phyloP scores from a whole-genome alignment of 2,888 invertebrate species.

The Tolmerus cingulatus region DNA sequence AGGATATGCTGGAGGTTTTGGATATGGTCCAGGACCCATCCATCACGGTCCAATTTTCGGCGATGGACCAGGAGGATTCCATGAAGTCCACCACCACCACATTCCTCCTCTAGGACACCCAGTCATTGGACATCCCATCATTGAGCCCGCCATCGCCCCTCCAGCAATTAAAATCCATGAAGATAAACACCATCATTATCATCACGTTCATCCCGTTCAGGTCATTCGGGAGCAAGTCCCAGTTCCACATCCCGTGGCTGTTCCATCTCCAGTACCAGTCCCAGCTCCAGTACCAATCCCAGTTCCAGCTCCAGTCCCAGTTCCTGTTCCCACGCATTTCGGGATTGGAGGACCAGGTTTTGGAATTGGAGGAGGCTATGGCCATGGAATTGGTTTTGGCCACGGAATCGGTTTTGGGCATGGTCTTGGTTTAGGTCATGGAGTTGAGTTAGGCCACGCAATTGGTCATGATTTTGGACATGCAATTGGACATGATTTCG shows the following conservation, averaged over 20 bases:
- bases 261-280: neutral
- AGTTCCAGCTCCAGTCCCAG: neutral
- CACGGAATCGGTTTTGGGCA: neutral
- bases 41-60: neutral
- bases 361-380: neutral
- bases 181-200: neutral
- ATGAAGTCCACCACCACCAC: neutral
- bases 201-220: slow-evolving; percentile 24
- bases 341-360: neutral
- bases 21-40: neutral
- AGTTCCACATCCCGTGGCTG: neutral
- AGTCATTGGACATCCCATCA: neutral
- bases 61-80: neutral
- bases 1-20: neutral
- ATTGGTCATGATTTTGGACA: neutral
- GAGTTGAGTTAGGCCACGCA: neutral
- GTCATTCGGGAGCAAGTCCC: neutral
- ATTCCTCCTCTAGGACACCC: neutral
- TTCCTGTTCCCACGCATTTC: neutral
- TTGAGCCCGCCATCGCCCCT: neutral
- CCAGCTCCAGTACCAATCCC: neutral
- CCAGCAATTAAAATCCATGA: slow-evolving; percentile 9
- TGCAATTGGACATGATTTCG: neutral
- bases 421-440: neutral
- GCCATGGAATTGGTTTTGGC: neutral